Evolutionary conservation across 64 coral and sea anemone genomes (phyloP).

Genomic region (Dendrophyllia cribrosa): DNA sequence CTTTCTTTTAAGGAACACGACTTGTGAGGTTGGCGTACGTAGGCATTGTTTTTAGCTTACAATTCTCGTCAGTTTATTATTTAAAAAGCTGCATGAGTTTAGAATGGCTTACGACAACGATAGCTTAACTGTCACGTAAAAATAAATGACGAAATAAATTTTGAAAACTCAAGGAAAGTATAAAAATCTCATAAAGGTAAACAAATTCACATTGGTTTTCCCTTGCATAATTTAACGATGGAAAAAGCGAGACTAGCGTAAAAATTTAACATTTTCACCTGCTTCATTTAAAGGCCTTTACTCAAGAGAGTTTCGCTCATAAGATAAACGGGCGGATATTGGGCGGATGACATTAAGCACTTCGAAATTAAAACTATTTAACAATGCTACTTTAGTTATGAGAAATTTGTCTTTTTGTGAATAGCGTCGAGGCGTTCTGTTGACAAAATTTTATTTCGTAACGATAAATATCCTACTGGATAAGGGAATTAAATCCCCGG

Average conservation of each 20-base stretch:
- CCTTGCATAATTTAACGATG: no score
- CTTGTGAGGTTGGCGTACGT: neutral
- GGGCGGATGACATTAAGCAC: neutral
- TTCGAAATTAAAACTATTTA: neutral
- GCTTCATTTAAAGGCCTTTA: no score
- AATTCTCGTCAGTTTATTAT: neutral
- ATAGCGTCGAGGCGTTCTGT: neutral
- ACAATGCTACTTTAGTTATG: neutral
- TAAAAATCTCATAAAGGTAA: no score
- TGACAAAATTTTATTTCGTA: neutral
- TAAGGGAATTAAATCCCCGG: neutral
- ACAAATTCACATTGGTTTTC: no score
- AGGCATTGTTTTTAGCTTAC: neutral
- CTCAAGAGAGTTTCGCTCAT: no score
- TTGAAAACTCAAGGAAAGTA: no score
- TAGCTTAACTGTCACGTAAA: no score
- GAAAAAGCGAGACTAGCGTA: no score
- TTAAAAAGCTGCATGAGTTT: neutral
- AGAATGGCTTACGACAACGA: no score
- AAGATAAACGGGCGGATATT: neutral
- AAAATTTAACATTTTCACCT: no score
- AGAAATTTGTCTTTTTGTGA: neutral
- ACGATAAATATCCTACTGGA: neutral
- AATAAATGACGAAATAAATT: no score
- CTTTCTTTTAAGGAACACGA: neutral